A percentile compares a stretch with the other conserved stretches of the same genome.
Conservation (phyloP, 2,113 vertebrate genomes). For the Ifrita kowaldi region DNA sequence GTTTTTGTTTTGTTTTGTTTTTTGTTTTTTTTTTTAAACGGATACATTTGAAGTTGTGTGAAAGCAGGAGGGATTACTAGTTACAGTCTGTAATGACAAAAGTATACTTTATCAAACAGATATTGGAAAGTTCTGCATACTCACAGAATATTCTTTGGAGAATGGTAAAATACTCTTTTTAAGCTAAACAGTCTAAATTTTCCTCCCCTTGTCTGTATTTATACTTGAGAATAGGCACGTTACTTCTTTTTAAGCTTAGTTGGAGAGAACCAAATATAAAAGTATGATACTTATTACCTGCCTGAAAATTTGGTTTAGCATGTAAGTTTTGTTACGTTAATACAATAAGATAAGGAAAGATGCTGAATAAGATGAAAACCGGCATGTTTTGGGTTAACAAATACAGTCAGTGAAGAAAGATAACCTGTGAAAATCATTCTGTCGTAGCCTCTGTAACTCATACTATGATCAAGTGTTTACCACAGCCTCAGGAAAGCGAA, state of each 20-base stretch:
- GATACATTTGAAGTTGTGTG: not conserved
- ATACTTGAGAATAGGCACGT: not conserved
- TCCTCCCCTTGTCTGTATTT: not conserved
- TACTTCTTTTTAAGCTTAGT: not conserved
- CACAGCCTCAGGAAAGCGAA: not conserved
- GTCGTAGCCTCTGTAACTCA: not conserved
- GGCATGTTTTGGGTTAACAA: not conserved
- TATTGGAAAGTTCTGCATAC: not conserved
- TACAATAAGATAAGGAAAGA: not conserved
- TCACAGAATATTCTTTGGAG: not conserved
- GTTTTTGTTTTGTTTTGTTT: not conserved
- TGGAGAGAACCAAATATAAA: not conserved
- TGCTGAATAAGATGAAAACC: not conserved
- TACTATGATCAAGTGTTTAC: not conserved
- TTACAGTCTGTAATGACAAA: not conserved
- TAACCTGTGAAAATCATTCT: not conserved
- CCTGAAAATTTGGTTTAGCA: not conserved
- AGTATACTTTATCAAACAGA: not conserved
- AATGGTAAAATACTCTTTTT: not conserved
- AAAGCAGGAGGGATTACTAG: not conserved
- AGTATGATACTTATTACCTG: not conserved
- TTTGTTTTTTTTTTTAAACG: not conserved
- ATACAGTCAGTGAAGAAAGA: not conserved
- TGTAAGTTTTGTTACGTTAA: not conserved
- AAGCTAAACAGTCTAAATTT: not conserved